Evolutionary conservation across 2,113 vertebrate genomes (phyloP).

Genomic region (Tinamus guttatus): DNA sequence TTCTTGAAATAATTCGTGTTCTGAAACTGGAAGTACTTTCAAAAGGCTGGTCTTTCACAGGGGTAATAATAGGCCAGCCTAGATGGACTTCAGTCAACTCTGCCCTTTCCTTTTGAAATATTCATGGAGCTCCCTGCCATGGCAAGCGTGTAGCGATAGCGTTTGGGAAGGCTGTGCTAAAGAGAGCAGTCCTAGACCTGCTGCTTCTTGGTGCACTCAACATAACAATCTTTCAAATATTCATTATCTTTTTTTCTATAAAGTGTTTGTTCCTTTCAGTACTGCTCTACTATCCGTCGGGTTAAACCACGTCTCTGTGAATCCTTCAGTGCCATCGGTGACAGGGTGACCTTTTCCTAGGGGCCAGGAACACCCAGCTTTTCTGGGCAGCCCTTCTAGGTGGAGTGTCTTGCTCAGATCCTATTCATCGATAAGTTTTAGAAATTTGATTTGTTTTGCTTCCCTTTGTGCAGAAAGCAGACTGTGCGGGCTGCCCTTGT

Average conservation of each 20-base stretch:
- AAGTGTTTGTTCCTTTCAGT: not conserved
- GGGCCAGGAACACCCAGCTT: not conserved
- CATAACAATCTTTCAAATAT: not conserved
- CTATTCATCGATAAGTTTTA: not conserved
- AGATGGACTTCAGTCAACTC: slow-evolving; percentile 9
- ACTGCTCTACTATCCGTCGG: slow-evolving; percentile 8
- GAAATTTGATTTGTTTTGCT: not conserved
- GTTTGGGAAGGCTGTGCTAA: not conserved
- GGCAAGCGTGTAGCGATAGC: not conserved
- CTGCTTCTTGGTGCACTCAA: not conserved
- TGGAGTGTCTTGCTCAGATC: not conserved
- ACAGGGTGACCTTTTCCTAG: not conserved
- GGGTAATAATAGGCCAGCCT: slow-evolving; percentile 6
- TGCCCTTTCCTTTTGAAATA: slow-evolving; percentile 58
- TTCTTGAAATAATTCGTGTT: not conserved
- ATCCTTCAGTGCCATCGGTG: not conserved
- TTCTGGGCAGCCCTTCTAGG: not conserved
- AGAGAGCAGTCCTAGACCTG: not conserved
- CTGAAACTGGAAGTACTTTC: not conserved
- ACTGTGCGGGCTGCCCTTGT: not conserved
- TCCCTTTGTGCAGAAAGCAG: not conserved
- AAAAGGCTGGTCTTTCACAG: not conserved
- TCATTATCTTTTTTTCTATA: not conserved
- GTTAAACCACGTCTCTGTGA: slow-evolving; percentile 30
- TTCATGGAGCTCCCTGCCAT: slow-evolving; percentile 1